phyloP scores from a whole-genome alignment of 2,797 vertebrate genomes.

The Smutsia temminckii region DNA sequence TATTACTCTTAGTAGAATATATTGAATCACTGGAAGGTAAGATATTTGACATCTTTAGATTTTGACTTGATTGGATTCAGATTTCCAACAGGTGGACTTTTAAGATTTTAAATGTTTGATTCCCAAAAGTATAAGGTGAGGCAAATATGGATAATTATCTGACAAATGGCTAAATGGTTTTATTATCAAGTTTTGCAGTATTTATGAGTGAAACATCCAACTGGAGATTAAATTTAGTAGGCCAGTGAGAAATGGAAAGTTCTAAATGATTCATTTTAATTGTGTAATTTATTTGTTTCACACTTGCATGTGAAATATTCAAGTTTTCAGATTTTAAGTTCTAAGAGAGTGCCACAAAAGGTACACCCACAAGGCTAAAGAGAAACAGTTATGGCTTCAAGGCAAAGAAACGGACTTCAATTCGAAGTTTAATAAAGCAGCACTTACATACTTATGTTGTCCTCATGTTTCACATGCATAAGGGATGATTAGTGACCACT shows the following conservation, averaged over 20 bases:
- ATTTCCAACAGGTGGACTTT: conserved; percentile 30
- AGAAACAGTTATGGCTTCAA: background rate
- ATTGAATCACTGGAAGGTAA: background rate
- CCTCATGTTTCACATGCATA: background rate
- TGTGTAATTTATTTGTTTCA: conserved; percentile 38
- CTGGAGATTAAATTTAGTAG: background rate
- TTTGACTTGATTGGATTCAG: background rate
- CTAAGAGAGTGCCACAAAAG: background rate
- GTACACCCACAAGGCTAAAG: background rate
- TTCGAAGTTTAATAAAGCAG: conserved; percentile 20
- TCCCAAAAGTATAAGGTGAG: conserved; percentile 5
- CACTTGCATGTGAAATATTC: background rate
- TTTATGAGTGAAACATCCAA: background rate
- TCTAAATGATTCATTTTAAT: background rate
- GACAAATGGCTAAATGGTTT: background rate
- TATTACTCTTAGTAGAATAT: background rate
- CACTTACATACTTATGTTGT: background rate
- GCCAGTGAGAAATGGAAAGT: background rate
- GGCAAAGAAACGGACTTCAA: background rate
- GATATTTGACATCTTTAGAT: background rate
- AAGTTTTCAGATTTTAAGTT: conserved; percentile 36
- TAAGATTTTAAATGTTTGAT: background rate
- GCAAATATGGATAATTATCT: background rate
- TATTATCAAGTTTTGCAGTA: conserved; percentile 14
- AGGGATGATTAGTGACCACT: background rate